Percentiles rank a stretch among this genome's conserved stretches.
phyloP scores from a whole-genome alignment of 2,888 invertebrate genomes.

The Kuschelorhynchus macadamiae region DNA sequence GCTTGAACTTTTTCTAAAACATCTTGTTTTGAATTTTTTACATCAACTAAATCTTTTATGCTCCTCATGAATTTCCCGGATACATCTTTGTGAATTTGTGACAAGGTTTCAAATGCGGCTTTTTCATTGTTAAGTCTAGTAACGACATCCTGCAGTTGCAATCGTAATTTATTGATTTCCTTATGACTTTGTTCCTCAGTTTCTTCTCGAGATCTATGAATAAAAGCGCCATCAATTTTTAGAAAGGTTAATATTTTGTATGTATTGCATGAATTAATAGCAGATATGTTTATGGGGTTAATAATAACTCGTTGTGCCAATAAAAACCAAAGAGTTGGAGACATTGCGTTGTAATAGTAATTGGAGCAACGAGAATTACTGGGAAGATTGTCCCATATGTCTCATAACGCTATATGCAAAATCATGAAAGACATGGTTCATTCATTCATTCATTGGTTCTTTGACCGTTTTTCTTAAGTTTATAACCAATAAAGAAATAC shows the following conservation, averaged over 20 bases:
- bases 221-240: background rate
- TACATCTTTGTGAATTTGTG: conserved; percentile 59
- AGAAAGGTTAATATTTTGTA: background rate
- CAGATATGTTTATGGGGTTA: too few species aligned
- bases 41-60: conserved; percentile 58
- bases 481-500: too few species aligned
- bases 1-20: conserved; percentile 47
- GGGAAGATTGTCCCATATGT: too few species aligned
- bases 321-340: too few species aligned
- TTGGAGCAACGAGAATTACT: too few species aligned
- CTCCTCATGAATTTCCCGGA: conserved; percentile 58
- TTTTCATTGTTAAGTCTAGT: conserved; percentile 54
- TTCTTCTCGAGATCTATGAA: conserved; percentile 28
- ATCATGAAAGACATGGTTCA: too few species aligned
- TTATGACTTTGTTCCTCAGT: conserved; percentile 48
- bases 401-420: too few species aligned
- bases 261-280: too few species aligned
- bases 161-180: conserved; percentile 51
- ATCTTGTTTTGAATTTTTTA: conserved; percentile 57
- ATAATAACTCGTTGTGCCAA: too few species aligned
- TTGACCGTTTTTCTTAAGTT: too few species aligned
- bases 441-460: too few species aligned
- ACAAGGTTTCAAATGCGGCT: conserved; percentile 53
- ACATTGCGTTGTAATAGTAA: too few species aligned
- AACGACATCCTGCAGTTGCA: conserved; percentile 50